These are phyloP conservation scores for Myripristis murdjan DNA, from an alignment of 2,797 vertebrate genomes.

Conservation along the genomic window DNA sequence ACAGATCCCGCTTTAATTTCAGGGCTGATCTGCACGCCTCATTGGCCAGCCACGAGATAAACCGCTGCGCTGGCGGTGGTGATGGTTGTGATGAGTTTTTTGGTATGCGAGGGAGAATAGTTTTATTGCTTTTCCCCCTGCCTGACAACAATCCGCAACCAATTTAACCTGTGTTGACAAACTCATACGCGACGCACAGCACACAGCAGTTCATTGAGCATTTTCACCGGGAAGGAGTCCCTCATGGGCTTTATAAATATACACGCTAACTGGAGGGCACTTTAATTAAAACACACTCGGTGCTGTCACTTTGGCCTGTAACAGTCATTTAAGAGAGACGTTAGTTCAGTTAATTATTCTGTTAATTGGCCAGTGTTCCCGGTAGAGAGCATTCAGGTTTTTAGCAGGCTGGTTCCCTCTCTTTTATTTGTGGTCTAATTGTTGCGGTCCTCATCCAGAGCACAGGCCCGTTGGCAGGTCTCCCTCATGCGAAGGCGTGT, in stretches of 20 bases:
- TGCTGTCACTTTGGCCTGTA: constrained; percentile 71
- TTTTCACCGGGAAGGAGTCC: constrained; percentile 61
- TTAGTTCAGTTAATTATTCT: constrained; percentile 82
- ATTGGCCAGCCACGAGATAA: constrained; percentile 69
- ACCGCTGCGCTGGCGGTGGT: constrained; percentile 22
- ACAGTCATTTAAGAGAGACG: constrained; percentile 76
- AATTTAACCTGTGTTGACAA: constrained; percentile 64
- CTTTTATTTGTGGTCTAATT: constrained; percentile 45
- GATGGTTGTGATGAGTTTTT: constrained; percentile 54
- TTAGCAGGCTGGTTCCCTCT: constrained; percentile 41
- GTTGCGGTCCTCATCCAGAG: not conserved
- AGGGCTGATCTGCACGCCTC: constrained; percentile 67
- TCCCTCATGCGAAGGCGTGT: not conserved
- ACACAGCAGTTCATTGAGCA: constrained; percentile 61
- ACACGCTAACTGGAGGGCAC: constrained; percentile 73
- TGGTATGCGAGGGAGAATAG: constrained; percentile 39
- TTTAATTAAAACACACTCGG: constrained; percentile 82
- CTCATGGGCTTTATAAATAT: constrained; percentile 71
- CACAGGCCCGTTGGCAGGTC: constrained; percentile 12
- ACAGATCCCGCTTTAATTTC: constrained; percentile 76
- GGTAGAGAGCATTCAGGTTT: constrained; percentile 50
- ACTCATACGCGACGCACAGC: constrained; percentile 39
- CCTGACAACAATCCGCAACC: constrained; percentile 68
- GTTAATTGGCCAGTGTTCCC: constrained; percentile 76
- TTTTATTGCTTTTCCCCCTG: constrained; percentile 47